These are phyloP conservation scores for Phortica okadai DNA, from an alignment of 2,888 invertebrate genomes.

Conservation along the genomic window DNA sequence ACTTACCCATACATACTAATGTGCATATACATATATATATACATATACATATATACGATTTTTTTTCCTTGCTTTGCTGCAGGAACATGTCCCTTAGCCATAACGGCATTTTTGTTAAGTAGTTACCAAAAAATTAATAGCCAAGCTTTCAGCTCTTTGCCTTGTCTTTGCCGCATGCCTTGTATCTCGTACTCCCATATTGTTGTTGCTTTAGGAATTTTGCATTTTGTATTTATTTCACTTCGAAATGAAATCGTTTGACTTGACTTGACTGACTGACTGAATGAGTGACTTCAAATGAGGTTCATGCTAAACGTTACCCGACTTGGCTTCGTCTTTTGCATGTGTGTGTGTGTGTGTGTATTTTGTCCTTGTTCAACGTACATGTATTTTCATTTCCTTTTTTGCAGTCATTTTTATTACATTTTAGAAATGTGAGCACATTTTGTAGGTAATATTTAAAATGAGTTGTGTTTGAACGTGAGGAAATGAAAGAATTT, in stretches of 20 bases:
- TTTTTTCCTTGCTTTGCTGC: neutral
- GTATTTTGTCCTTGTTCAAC: conserved; percentile 37
- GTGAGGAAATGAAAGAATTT: neutral
- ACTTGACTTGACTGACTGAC: conserved; percentile 1
- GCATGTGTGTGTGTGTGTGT: conserved; percentile 45
- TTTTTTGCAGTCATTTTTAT: conserved; percentile 21
- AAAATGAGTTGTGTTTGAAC: neutral
- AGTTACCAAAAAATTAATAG: conserved; percentile 30
- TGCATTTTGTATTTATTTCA: conserved; percentile 18
- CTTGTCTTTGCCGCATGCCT: neutral
- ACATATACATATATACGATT: too few species aligned
- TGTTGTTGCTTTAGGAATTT: conserved; percentile 6
- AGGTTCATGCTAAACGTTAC: neutral
- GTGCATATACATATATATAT: too few species aligned
- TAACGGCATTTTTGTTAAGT: conserved; percentile 28
- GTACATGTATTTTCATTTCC: conserved; percentile 28
- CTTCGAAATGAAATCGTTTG: conserved; percentile 22
- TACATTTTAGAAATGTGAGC: conserved; percentile 1
- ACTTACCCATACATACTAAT: neutral
- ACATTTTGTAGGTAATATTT: neutral
- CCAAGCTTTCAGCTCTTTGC: neutral
- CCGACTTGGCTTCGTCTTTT: conserved; percentile 21
- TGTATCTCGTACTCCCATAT: neutral
- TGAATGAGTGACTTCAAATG: neutral
- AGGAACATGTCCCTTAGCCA: conserved; percentile 8